A percentile compares a stretch with the other conserved stretches of the same genome.
phyloP scores from a whole-genome alignment of 2,888 invertebrate species.

The Endotricha flammealis region DNA sequence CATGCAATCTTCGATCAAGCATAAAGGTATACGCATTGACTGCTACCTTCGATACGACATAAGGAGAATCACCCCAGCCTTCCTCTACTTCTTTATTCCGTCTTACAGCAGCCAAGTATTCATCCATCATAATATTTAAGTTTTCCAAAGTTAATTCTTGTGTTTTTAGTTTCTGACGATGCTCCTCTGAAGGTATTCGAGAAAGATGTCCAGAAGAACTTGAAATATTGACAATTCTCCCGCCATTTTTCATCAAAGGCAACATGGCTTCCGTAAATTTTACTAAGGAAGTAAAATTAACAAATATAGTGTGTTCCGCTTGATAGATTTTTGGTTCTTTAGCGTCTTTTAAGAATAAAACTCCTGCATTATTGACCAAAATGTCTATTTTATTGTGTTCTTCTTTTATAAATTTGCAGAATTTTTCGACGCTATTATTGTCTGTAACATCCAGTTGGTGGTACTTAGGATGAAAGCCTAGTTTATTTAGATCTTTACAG shows the following conservation, averaged over 20 bases:
- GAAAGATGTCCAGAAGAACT: slow-evolving; percentile 83
- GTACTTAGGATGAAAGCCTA: slow-evolving; percentile 71
- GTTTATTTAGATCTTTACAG: slow-evolving; percentile 71
- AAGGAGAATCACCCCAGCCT: slow-evolving; percentile 81
- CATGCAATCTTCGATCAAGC: slow-evolving; percentile 72
- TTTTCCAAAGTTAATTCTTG: slow-evolving; percentile 71
- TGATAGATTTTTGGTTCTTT: slow-evolving; percentile 45
- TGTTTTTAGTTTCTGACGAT: slow-evolving; percentile 66
- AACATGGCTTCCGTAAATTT: slow-evolving; percentile 79
- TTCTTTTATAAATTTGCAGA: slow-evolving; percentile 72
- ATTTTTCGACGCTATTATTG: slow-evolving; percentile 72
- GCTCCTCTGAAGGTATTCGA: slow-evolving; percentile 74
- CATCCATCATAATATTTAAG: slow-evolving; percentile 77
- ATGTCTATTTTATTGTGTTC: slow-evolving; percentile 82
- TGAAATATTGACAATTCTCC: slow-evolving; percentile 85
- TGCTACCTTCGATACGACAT: slow-evolving; percentile 85
- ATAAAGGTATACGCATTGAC: slow-evolving; percentile 83
- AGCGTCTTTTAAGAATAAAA: slow-evolving; percentile 55
- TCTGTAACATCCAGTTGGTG: slow-evolving; percentile 84
- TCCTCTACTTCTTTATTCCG: slow-evolving; percentile 36
- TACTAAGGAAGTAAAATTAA: slow-evolving; percentile 55
- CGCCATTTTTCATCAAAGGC: slow-evolving; percentile 81
- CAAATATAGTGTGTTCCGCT: slow-evolving; percentile 50
- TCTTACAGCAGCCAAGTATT: slow-evolving; percentile 79
- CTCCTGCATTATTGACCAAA: slow-evolving; percentile 86